Conservation (phyloP, 2,888 invertebrate genomes). For the Andrena trimmerana region DNA sequence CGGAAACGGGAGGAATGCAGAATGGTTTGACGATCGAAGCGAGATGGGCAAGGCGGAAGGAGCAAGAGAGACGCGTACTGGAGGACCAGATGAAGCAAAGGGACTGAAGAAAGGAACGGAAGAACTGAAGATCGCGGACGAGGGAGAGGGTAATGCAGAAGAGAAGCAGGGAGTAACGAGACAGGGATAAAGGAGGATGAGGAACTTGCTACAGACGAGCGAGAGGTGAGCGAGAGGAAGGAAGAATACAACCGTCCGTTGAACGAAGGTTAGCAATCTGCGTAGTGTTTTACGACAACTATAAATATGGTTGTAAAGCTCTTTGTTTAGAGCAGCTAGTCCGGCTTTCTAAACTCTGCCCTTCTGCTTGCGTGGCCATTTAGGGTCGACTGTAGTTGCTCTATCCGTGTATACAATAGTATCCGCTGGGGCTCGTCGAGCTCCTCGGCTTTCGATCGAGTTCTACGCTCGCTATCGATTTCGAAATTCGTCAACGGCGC, state of each 20-base stretch:
- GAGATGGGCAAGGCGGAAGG: slow-evolving; percentile 11
- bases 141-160: slow-evolving; percentile 54
- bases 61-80: slow-evolving; percentile 39
- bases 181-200: slow-evolving; percentile 54
- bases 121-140: slow-evolving; percentile 18
- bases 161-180: slow-evolving; percentile 59
- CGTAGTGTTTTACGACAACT: slow-evolving; percentile 84
- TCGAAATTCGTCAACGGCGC: neutral
- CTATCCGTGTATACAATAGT: slow-evolving; percentile 3
- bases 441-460: neutral
- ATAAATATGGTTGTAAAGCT: slow-evolving; percentile 84
- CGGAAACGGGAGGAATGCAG: slow-evolving; percentile 19
- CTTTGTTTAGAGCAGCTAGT: slow-evolving; percentile 83
- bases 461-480: neutral
- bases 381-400: slow-evolving; percentile 39
- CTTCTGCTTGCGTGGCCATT: slow-evolving; percentile 61
- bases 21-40: slow-evolving; percentile 17
- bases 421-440: neutral
- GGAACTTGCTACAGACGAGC: slow-evolving; percentile 49
- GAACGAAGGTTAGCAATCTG: slow-evolving; percentile 83
- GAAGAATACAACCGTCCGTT: slow-evolving; percentile 64
- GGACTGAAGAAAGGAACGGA: slow-evolving; percentile 34
- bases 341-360: slow-evolving; percentile 79
- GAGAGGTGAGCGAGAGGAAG: slow-evolving; percentile 31
- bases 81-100: slow-evolving; percentile 30